Evolutionary conservation across 1,140 invertebrate genomes (phyloP), one percentile per base, ranked within the genome.

Genomic region (Drosophila bipectinata): DNA sequence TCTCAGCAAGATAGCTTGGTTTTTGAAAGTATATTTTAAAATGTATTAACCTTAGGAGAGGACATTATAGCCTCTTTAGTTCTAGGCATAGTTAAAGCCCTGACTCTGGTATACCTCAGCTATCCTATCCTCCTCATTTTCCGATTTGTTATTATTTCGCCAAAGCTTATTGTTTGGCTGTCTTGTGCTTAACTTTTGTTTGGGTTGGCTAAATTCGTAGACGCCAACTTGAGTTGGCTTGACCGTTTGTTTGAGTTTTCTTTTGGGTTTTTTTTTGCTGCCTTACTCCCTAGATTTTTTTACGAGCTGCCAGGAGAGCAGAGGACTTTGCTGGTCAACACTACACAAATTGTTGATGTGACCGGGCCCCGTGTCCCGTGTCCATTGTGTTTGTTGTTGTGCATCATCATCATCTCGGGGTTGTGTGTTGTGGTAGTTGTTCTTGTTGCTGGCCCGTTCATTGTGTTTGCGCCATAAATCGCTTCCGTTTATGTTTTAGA

Each of bases 401-500:
- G 52, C 53, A 52, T 71, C 64, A 53, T 67, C 56, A 44, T 79
- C 41, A 44, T 14, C 41, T 18, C 14, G 10, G 34, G 34, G 34
- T 37, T 37, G 34, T 37, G 34, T 37, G 34, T 37, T 37, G 26
- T 28, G 26, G 41, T 58, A 12, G 21, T 21, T 45, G 14, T 79
- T 63, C 49, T 83, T 61, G 56, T 49, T 79, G 77, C 56, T 72
- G 79, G 79, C 82, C 74, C 82, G 83, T 88, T 87, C 83, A 88
- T 88, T 88, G 83, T 88, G 84, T 79, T 83, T 89, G 83, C 83
- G 62, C 83, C 83, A 88, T 88, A 88, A 88, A 88, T 88, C 83
- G 83, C 84, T 88, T 88, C 83, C 83, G 83, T 88, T 88, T 88
- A 88, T 88, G 83, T 88, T 88, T 88, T 88, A 79, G 83, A 83